phyloP scores from a whole-genome alignment of 2,797 vertebrate genomes.

The Sebastes paucispinis region DNA sequence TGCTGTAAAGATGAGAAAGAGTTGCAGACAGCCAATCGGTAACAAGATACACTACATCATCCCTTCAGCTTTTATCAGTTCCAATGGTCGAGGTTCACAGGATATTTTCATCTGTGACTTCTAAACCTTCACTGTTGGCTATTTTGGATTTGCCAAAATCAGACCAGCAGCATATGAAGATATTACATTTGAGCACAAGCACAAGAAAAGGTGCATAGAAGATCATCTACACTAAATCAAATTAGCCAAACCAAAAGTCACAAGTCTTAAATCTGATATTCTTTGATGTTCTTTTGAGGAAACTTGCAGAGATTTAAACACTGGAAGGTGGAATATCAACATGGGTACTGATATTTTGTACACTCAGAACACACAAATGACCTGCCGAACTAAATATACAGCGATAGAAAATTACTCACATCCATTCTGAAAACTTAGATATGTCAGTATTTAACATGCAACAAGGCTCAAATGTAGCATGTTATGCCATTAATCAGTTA shows the following conservation, averaged over 20 bases:
- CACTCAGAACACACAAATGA: constrained; percentile 41
- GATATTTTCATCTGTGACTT: not conserved
- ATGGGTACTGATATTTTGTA: constrained; percentile 36
- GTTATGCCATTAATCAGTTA: not conserved
- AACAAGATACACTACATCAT: not conserved
- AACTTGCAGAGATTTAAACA: not conserved
- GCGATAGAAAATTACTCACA: constrained; percentile 34
- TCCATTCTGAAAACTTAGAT: constrained; percentile 30
- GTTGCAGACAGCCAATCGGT: not conserved
- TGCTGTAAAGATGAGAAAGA: not conserved
- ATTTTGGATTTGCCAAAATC: not conserved
- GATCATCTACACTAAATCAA: not conserved
- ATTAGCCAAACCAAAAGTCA: not conserved
- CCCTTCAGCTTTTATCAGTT: not conserved
- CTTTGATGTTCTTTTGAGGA: not conserved
- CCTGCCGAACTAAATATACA: not conserved
- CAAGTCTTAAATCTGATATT: not conserved
- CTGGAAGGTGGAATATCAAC: not conserved
- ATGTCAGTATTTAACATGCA: constrained; percentile 30
- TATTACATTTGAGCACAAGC: not conserved
- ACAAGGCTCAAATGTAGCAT: constrained; percentile 30
- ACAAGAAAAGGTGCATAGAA: not conserved
- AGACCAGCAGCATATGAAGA: not conserved
- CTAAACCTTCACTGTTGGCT: not conserved
- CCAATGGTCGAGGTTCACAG: not conserved